phyloP scores from a whole-genome alignment of 2,113 vertebrate genomes.

The Lethenteron camtschaticum region DNA sequence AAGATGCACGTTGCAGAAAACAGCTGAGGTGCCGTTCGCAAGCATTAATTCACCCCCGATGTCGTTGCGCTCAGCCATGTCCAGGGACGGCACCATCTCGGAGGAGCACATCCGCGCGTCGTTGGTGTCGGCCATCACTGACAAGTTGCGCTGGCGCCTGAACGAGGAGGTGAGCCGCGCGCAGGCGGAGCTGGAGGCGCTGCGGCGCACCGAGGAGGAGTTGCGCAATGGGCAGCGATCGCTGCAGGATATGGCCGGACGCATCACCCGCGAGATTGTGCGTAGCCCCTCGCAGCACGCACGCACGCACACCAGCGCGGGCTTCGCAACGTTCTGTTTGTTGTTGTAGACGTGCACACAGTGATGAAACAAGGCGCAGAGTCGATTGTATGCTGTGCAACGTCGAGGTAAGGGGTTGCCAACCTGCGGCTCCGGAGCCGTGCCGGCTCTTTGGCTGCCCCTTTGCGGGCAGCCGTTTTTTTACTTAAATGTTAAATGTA shows the following conservation, averaged over 20 bases:
- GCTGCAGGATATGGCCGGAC: conserved; percentile 82
- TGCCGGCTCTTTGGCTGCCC: too few species aligned
- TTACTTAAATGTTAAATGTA: too few species aligned
- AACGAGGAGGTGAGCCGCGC: conserved; percentile 97
- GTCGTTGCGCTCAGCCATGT: conserved; percentile 37
- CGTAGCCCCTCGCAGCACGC: conserved; percentile 14
- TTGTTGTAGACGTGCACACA: too few species aligned
- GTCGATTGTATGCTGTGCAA: too few species aligned
- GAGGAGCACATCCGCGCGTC: conserved; percentile 93
- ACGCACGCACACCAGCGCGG: too few species aligned
- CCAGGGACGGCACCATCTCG: conserved; percentile 70
- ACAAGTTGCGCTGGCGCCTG: conserved; percentile 92
- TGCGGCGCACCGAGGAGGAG: conserved; percentile 88
- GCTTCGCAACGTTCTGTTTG: too few species aligned
- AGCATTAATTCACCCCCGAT: background rate
- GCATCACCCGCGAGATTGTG: conserved; percentile 92
- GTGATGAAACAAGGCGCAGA: too few species aligned
- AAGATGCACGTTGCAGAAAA: too few species aligned
- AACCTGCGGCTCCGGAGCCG: too few species aligned
- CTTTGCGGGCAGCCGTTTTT: too few species aligned
- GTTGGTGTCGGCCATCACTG: conserved; percentile 81
- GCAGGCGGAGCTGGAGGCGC: conserved; percentile 77
- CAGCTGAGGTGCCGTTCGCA: too few species aligned
- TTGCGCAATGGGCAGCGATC: conserved; percentile 92
- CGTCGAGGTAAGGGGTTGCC: too few species aligned